phyloP scores from a whole-genome alignment of 2,888 invertebrate genomes.

The Hydrotaea cyrtoneurina region DNA sequence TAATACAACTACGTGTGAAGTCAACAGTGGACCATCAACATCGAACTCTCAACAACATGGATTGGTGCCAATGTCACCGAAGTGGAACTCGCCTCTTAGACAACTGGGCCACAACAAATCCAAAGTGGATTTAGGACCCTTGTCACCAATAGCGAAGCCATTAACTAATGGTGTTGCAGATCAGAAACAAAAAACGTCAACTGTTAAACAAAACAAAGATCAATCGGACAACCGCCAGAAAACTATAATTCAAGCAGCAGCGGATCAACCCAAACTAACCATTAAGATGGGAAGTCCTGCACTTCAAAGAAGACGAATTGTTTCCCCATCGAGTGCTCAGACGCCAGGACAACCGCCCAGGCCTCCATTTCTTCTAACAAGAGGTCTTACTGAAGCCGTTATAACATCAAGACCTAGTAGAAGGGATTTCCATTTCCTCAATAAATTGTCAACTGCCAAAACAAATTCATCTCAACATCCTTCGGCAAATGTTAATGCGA shows the following conservation, averaged over 20 bases:
- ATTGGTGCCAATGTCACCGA: constrained; percentile 51
- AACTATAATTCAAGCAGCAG: constrained; percentile 35
- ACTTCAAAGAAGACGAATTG: constrained; percentile 62
- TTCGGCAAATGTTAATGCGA: constrained; percentile 55
- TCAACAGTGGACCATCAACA: constrained; percentile 5
- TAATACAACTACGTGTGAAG: neutral
- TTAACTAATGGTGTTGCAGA: constrained; percentile 47
- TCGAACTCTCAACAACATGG: constrained; percentile 29
- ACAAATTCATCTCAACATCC: constrained; percentile 60
- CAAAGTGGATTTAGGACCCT: constrained; percentile 40
- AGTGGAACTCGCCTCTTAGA: constrained; percentile 53
- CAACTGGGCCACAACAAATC: constrained; percentile 39
- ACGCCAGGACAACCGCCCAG: constrained; percentile 65
- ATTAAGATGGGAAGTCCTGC: constrained; percentile 66
- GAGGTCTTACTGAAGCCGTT: constrained; percentile 79
- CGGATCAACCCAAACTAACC: constrained; percentile 40
- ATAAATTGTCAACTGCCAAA: constrained; percentile 65
- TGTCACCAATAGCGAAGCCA: constrained; percentile 38
- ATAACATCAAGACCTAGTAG: constrained; percentile 79
- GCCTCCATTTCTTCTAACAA: constrained; percentile 74
- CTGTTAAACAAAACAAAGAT: constrained; percentile 24
- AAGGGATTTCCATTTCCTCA: constrained; percentile 75
- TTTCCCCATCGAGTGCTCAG: constrained; percentile 60
- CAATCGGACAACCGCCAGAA: constrained; percentile 7
- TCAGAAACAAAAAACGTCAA: constrained; percentile 35